Conservation (phyloP, 92 coral and sea anemone species). For the Scolanthus callimorphus region DNA sequence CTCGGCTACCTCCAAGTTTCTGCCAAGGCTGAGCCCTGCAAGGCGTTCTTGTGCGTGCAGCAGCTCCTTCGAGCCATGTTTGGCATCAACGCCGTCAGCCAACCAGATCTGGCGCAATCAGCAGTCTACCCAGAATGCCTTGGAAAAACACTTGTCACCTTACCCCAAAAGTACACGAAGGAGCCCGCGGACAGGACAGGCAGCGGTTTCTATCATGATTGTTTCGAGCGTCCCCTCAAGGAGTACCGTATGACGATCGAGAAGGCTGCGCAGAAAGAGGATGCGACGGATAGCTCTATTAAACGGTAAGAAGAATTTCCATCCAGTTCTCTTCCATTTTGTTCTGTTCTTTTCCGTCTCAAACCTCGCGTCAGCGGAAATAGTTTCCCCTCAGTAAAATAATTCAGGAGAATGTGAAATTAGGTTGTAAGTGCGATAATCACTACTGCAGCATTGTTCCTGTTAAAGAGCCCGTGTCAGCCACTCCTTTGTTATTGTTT, state of each 20-base stretch:
- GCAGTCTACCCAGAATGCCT: slow-evolving; percentile 64
- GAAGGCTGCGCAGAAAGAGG: slow-evolving; percentile 47
- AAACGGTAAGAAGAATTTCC: slow-evolving; percentile 35
- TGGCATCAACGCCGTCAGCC: slow-evolving; percentile 86
- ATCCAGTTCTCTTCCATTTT: no score
- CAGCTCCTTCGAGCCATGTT: slow-evolving; percentile 99
- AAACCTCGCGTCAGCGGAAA: no score
- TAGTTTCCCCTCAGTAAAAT: no score
- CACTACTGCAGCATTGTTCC: no score
- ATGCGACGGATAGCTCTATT: slow-evolving; percentile 32
- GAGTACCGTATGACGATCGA: slow-evolving; percentile 53
- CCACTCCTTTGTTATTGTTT: no score
- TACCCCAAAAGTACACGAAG: slow-evolving; percentile 39
- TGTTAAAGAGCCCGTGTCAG: no score
- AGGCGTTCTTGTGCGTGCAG: slow-evolving; percentile 86
- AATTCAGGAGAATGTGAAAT: no score
- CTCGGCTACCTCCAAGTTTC: slow-evolving; percentile 86
- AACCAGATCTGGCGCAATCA: slow-evolving; percentile 68
- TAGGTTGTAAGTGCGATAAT: no score
- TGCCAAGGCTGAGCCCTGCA: slow-evolving; percentile 73
- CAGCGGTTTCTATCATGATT: slow-evolving; percentile 66
- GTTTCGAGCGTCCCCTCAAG: slow-evolving; percentile 60
- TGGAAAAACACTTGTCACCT: slow-evolving; percentile 52
- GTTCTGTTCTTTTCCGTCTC: no score
- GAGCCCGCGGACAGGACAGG: slow-evolving; percentile 27